Evolutionary conservation across 2,797 vertebrate species (phyloP).

Genomic region (Esox masquinongy): DNA sequence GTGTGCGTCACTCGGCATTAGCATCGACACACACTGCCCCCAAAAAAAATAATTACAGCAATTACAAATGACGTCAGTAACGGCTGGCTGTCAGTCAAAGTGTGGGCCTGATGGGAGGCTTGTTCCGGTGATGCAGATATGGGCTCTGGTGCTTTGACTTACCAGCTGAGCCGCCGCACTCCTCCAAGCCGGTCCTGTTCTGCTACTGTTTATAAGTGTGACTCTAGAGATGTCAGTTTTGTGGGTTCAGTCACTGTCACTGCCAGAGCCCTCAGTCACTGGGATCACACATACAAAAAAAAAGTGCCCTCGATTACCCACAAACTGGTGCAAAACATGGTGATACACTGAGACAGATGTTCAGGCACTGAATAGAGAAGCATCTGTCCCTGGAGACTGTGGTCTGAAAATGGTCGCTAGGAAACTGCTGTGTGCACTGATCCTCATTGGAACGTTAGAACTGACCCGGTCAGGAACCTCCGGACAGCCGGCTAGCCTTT

Average conservation of each 20-base stretch:
- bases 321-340: too few relatives aligned
- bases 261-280: too few relatives aligned
- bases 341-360: too few relatives aligned
- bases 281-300: neutral
- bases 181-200: neutral
- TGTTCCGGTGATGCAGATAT: neutral
- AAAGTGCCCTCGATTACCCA: neutral
- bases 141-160: neutral
- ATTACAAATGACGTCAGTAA: conserved; percentile 15
- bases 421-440: neutral
- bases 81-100: neutral
- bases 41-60: conserved; percentile 8
- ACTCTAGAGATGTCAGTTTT: too few relatives aligned
- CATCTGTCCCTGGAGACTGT: neutral
- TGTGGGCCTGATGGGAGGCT: neutral
- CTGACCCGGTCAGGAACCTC: neutral
- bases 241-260: neutral
- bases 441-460: neutral
- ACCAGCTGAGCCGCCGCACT: neutral
- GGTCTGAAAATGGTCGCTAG: neutral
- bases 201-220: neutral
- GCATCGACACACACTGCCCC: conserved; percentile 5
- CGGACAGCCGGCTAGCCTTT: neutral
- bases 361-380: neutral
- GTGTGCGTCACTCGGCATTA: conserved; percentile 1